Evolutionary conservation across 2,888 invertebrate species (phyloP).

Genomic region (Cephus rjabovi): DNA sequence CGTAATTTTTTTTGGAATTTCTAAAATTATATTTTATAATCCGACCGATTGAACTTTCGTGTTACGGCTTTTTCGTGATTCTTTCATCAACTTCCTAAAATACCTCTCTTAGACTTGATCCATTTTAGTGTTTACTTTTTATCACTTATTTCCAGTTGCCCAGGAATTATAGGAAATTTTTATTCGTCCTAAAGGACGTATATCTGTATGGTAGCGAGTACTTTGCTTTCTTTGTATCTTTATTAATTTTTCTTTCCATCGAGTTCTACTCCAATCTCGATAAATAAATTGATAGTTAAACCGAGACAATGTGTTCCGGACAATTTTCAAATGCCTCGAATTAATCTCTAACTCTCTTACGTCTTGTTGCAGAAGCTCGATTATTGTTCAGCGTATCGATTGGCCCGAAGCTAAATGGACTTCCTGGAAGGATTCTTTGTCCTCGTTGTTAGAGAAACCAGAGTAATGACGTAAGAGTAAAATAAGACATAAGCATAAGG

Average conservation of each 20-base stretch:
- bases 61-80: not conserved
- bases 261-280: not conserved
- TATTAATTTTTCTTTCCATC: not conserved
- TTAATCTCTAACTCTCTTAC: not conserved
- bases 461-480: not conserved
- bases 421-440: not conserved
- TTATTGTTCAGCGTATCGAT: not conserved
- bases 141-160: not conserved
- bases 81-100: not conserved
- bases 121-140: not conserved
- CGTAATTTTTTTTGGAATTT: too few species aligned
- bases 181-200: not conserved
- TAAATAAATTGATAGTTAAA: not conserved
- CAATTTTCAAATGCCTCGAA: not conserved
- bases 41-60: not conserved
- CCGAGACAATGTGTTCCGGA: not conserved
- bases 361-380: not conserved
- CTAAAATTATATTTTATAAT: too few species aligned
- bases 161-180: not conserved
- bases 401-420: not conserved
- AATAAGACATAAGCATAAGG: not conserved
- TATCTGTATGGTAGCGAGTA: not conserved
- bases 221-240: not conserved
- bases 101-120: not conserved
- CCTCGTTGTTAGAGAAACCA: not conserved